phyloP scores from a whole-genome alignment of 2,797 vertebrate genomes.

The Sebastes iracundus region DNA sequence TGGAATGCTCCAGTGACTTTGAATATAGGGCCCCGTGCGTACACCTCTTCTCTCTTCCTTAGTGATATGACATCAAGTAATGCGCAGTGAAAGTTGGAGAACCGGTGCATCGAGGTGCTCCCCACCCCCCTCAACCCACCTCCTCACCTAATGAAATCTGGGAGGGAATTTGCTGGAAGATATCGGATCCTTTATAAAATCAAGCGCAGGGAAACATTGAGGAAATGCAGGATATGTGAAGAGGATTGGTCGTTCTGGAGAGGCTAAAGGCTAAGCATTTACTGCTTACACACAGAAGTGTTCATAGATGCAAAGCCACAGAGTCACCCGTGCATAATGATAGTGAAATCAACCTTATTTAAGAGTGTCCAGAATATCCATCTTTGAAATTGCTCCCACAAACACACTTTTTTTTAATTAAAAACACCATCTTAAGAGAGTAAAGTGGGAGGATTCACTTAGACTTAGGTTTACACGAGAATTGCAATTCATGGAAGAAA shows the following conservation, averaged over 20 bases:
- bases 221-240: conserved; percentile 36
- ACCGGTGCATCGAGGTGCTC: conserved; percentile 44
- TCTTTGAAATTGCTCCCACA: conserved; percentile 7
- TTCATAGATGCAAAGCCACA: conserved; percentile 17
- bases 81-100: conserved; percentile 72
- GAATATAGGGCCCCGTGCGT: conserved; percentile 67
- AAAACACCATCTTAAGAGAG: conserved; percentile 1
- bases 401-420: neutral
- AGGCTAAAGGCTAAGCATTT: conserved; percentile 47
- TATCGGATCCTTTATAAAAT: conserved; percentile 49
- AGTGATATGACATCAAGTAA: conserved; percentile 80
- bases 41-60: conserved; percentile 73
- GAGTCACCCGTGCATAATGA: neutral
- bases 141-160: conserved; percentile 60
- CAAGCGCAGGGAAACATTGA: conserved; percentile 35
- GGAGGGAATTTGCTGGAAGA: conserved; percentile 54
- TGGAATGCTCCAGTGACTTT: conserved; percentile 79
- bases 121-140: neutral
- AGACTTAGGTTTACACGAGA: neutral
- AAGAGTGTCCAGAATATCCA: conserved; percentile 6
- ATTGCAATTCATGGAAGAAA: neutral
- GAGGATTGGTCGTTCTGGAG: conserved; percentile 17
- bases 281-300: neutral
- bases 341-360: conserved; percentile 20
- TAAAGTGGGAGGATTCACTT: neutral